Evolutionary conservation across 2,888 invertebrate genomes (phyloP).

Genomic region (Aricia artaxerxes): DNA sequence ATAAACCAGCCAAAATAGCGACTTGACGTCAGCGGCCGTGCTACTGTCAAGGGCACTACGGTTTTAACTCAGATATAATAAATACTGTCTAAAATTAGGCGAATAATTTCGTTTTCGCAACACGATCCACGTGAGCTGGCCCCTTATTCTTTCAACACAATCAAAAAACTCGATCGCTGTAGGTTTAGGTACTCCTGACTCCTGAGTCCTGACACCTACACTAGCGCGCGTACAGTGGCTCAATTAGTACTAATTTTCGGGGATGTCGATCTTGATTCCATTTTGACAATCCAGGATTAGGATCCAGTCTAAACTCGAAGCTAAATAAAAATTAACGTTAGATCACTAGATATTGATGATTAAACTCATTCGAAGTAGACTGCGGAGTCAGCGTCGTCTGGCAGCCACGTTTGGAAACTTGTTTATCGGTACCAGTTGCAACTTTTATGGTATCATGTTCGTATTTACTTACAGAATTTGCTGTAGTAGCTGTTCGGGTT

Average conservation of each 20-base stretch:
- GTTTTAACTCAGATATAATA: conserved; percentile 13
- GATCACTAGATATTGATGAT: too few relatives aligned
- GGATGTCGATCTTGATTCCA: too few relatives aligned
- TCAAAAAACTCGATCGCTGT: too few relatives aligned
- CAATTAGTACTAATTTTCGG: too few relatives aligned
- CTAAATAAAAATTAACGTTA: too few relatives aligned
- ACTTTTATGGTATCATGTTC: not conserved
- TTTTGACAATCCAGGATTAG: too few relatives aligned
- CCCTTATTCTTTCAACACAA: not conserved
- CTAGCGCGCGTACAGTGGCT: too few relatives aligned
- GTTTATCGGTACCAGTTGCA: not conserved
- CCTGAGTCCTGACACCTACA: too few relatives aligned
- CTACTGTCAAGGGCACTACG: conserved; percentile 22
- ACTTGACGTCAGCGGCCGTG: conserved; percentile 25
- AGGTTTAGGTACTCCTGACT: too few relatives aligned
- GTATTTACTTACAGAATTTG: not conserved
- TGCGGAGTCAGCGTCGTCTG: not conserved
- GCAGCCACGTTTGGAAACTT: not conserved
- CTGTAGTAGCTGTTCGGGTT: not conserved
- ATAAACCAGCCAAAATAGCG: conserved; percentile 20
- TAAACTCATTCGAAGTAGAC: not conserved
- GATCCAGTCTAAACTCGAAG: too few relatives aligned
- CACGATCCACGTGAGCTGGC: not conserved
- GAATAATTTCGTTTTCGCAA: conserved; percentile 33
- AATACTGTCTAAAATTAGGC: conserved; percentile 23